phyloP scores from a whole-genome alignment of 2,113 vertebrate species.

The Climacteris rufus region DNA sequence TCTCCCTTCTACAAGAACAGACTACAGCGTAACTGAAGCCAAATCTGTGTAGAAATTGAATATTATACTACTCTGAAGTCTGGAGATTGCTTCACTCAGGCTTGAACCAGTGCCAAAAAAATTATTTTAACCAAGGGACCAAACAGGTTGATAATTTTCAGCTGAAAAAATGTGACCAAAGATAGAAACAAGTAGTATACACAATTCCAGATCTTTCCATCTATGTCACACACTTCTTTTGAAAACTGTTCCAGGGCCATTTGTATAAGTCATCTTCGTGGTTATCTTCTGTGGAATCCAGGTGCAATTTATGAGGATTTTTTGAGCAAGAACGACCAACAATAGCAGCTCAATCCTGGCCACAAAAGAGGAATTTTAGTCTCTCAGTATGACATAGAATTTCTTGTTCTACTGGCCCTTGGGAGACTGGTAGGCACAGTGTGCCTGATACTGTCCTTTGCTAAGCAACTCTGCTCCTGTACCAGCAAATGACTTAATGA shows the following conservation, averaged over 20 bases:
- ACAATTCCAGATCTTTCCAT: background rate
- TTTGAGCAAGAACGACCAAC: background rate
- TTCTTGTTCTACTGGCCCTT: background rate
- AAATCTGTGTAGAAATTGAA: slow-evolving; percentile 18
- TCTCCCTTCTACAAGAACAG: slow-evolving; percentile 5
- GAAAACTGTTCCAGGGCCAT: background rate
- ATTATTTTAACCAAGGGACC: background rate
- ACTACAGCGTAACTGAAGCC: slow-evolving; percentile 45
- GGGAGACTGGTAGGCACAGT: background rate
- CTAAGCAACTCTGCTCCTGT: background rate
- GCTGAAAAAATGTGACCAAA: background rate
- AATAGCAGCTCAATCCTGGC: background rate
- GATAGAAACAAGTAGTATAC: background rate
- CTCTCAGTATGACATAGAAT: background rate
- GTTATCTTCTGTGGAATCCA: background rate
- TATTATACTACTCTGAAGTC: slow-evolving; percentile 21
- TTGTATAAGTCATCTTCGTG: background rate
- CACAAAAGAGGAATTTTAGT: background rate
- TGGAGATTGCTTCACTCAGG: slow-evolving; percentile 9
- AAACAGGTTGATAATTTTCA: slow-evolving; percentile 28
- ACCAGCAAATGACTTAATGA: background rate
- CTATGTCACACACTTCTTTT: background rate
- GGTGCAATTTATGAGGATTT: background rate
- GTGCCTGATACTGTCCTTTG: background rate
- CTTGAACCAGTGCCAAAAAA: slow-evolving; percentile 31